phyloP scores from a whole-genome alignment of 2,797 vertebrate genomes.

The Calcarius lapponicus region DNA sequence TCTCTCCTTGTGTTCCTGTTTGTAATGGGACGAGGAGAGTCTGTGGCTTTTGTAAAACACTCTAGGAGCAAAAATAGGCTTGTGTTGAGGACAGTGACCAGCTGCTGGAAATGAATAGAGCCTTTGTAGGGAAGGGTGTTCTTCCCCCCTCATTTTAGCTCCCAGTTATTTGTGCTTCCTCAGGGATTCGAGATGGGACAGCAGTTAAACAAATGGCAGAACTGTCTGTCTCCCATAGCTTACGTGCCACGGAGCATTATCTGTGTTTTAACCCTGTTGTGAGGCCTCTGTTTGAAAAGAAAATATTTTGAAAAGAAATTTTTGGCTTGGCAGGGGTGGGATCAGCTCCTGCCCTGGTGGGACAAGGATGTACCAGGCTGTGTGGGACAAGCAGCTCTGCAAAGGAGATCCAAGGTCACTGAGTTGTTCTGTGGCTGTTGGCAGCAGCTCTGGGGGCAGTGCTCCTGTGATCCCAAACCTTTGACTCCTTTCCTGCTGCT shows the following conservation, averaged over 20 bases:
- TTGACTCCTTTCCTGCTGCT: not conserved
- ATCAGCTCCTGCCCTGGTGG: rapidly evolving
- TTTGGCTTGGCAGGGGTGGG: not conserved
- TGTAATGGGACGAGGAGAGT: not conserved
- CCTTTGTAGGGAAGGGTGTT: not conserved
- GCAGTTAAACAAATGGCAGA: constrained; percentile 46
- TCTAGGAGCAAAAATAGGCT: constrained; percentile 50
- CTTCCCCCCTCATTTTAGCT: not conserved
- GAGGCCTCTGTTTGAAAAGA: not conserved
- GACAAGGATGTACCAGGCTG: not conserved
- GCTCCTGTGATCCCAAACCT: not conserved
- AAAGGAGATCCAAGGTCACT: not conserved
- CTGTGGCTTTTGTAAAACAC: constrained; percentile 42
- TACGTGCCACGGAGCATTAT: constrained; percentile 7
- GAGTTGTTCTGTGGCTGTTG: not conserved
- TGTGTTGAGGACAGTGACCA: constrained; percentile 49
- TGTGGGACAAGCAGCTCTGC: not conserved
- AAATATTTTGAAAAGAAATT: not conserved
- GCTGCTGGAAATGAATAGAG: constrained; percentile 62
- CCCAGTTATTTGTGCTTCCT: constrained; percentile 42
- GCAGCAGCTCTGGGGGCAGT: not conserved
- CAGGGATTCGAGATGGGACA: not conserved
- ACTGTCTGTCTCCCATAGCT: not conserved
- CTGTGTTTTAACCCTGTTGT: not conserved
- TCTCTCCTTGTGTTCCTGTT: constrained; percentile 7